Evolutionary conservation across 1,140 invertebrate genomes (phyloP).

Genomic region (Asbolus verrucosus): DNA sequence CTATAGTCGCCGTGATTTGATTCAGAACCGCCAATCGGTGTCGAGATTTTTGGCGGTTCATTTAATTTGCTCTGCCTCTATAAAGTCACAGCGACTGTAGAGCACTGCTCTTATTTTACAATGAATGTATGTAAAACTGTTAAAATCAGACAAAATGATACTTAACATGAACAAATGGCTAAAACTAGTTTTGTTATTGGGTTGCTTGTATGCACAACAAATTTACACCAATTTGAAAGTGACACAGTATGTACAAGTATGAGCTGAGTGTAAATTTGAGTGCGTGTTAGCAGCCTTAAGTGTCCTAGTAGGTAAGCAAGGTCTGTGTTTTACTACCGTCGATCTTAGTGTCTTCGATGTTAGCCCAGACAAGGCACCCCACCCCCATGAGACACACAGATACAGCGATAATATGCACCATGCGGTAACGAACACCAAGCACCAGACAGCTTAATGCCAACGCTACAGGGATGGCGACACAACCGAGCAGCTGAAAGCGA

Average conservation of each 20-base stretch:
- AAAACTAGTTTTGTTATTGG: too few species aligned
- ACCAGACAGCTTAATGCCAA: constrained; percentile 79
- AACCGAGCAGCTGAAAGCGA: constrained; percentile 83
- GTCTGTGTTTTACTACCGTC: constrained; percentile 68
- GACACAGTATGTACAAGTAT: not conserved
- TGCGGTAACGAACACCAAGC: constrained; percentile 77
- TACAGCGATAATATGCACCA: constrained; percentile 84
- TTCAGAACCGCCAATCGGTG: too few species aligned
- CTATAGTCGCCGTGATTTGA: too few species aligned
- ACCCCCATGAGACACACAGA: constrained; percentile 85
- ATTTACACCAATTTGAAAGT: too few species aligned
- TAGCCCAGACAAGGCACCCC: constrained; percentile 85
- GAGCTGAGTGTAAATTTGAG: not conserved
- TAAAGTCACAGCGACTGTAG: too few species aligned
- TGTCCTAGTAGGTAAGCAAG: constrained; percentile 1
- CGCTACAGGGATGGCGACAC: constrained; percentile 87
- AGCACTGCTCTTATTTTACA: too few species aligned
- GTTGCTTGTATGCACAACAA: too few species aligned
- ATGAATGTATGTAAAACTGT: too few species aligned
- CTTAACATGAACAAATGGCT: too few species aligned
- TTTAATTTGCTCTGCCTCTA: too few species aligned
- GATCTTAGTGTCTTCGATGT: constrained; percentile 78
- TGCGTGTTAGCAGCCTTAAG: not conserved
- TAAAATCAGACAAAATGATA: too few species aligned
- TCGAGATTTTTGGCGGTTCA: too few species aligned